Percentiles rank a stretch among this genome's conserved stretches.
phyloP scores from a whole-genome alignment of 2,797 vertebrate genomes.

The Phrynocephalus vlangalii region DNA sequence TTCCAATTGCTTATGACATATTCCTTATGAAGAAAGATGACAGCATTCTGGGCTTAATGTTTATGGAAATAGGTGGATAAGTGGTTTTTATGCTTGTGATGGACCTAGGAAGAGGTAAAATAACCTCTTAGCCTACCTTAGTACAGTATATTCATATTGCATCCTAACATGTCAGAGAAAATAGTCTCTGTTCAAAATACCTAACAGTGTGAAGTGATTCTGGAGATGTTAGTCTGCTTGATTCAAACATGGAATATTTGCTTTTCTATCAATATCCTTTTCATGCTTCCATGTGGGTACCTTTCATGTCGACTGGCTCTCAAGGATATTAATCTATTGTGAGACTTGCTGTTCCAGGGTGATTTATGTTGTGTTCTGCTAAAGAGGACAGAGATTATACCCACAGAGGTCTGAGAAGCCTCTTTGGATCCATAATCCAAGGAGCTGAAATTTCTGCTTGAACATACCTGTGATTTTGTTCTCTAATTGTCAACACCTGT shows the following conservation, averaged over 20 bases:
- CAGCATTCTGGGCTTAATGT: not conserved
- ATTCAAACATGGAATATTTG: not conserved
- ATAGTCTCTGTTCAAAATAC: not conserved
- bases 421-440: not conserved
- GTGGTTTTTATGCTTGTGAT: not conserved
- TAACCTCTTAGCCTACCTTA: accelerated
- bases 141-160: not conserved
- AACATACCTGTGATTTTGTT: not conserved
- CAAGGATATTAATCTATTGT: not conserved
- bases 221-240: not conserved
- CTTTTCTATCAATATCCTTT: not conserved
- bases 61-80: not conserved
- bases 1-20: not conserved
- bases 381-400: conserved; percentile 15
- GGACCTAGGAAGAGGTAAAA: not conserved
- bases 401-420: conserved; percentile 6
- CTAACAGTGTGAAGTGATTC: not conserved
- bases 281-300: conserved; percentile 26
- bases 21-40: not conserved
- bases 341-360: not conserved
- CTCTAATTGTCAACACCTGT: not conserved
- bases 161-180: not conserved
- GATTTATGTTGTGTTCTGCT: not conserved
- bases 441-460: not conserved
- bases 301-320: conserved; percentile 27